A percentile compares a stretch with the other conserved stretches of the same genome.
These are phyloP conservation scores for Itoplectis maculator DNA, from an alignment of 2,888 invertebrate genomes.

Conservation along the genomic window DNA sequence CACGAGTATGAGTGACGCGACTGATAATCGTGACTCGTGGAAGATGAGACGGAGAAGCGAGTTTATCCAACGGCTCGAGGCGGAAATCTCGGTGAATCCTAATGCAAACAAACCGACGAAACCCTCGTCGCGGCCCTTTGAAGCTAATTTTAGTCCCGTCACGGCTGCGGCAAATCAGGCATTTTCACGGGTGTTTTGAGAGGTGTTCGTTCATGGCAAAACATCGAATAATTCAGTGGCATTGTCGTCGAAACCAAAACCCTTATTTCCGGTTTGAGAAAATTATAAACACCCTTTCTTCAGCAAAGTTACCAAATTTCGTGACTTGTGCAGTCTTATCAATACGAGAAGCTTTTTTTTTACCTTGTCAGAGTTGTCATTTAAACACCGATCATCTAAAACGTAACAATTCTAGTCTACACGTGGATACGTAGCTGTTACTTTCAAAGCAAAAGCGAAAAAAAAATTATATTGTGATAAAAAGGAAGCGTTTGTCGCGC, in stretches of 20 bases:
- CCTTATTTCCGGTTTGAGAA: neutral
- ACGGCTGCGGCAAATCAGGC: conserved; percentile 9
- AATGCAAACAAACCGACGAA: conserved; percentile 10
- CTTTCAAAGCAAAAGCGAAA: conserved; percentile 40
- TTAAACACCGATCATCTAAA: conserved; percentile 31
- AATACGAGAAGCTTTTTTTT: neutral
- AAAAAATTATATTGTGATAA: conserved; percentile 21
- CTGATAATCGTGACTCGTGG: neutral
- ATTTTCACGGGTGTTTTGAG: conserved; percentile 10
- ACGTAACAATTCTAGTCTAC: conserved; percentile 51
- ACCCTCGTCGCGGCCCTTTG: conserved; percentile 36
- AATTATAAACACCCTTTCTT: neutral
- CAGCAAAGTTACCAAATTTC: neutral
- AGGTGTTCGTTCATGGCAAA: conserved; percentile 7
- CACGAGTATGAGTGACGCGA: neutral
- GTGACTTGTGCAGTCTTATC: conserved; percentile 1
- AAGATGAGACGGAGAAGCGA: neutral
- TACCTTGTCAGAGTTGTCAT: conserved; percentile 31
- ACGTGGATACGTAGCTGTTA: conserved; percentile 44
- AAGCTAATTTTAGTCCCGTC: conserved; percentile 69
- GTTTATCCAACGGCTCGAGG: neutral
- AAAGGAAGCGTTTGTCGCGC: conserved; percentile 39
- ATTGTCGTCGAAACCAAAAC: neutral
- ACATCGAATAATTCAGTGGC: conserved; percentile 26
- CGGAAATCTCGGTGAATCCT: neutral